These are phyloP conservation scores for Muscicapa adusta DNA, from an alignment of 2,113 vertebrate genomes.

Conservation along the genomic window DNA sequence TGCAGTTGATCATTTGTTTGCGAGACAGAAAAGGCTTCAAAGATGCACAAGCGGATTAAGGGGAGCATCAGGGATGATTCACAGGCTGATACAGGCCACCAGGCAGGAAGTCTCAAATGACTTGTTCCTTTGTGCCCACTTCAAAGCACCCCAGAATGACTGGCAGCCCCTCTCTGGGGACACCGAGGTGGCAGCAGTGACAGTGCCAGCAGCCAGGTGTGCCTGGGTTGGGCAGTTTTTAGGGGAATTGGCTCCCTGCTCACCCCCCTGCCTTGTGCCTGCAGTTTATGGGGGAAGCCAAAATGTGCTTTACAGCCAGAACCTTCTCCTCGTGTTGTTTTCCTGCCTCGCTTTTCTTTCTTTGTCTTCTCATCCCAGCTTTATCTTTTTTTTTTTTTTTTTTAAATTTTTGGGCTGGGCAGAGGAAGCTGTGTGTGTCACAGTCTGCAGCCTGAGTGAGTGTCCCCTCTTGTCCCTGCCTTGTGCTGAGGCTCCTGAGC, in stretches of 20 bases:
- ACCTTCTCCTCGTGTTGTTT: neutral
- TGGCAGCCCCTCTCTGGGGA: neutral
- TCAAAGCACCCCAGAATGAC: neutral
- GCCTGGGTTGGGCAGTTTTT: neutral
- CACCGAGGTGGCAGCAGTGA: neutral
- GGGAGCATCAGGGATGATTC: neutral
- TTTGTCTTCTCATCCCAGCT: neutral
- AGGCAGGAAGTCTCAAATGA: conserved; percentile 37
- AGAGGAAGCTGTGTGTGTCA: neutral
- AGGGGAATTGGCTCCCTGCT: neutral
- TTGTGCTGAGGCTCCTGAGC: neutral
- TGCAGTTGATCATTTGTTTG: conserved; percentile 56
- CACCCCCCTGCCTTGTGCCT: rapidly evolving
- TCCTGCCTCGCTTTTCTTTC: neutral
- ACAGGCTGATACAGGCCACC: conserved; percentile 20
- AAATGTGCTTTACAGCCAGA: neutral
- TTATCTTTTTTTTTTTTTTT: neutral
- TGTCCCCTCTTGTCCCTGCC: neutral
- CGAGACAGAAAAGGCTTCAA: conserved; percentile 52
- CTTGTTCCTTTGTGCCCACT: conserved; percentile 15
- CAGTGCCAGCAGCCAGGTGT: neutral
- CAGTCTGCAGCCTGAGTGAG: neutral
- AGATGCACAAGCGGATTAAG: conserved; percentile 33
- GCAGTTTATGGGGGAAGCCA: neutral
- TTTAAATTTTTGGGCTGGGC: neutral